Conservation (phyloP, 2,888 invertebrate genomes). For the Trachelus stipa region DNA sequence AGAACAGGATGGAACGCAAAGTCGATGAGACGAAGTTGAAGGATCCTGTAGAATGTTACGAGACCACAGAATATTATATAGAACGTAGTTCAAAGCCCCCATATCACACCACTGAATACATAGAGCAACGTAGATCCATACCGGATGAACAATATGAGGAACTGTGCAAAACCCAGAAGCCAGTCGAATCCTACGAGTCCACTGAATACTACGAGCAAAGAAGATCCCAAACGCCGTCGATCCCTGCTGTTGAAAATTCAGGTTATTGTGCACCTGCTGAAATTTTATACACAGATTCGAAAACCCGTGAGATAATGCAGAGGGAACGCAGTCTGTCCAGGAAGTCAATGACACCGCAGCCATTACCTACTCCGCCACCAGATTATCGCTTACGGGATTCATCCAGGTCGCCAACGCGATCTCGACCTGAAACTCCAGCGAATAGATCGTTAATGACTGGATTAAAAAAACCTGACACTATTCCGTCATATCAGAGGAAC, state of each 20-base stretch:
- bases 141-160: background rate
- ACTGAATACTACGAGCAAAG: background rate
- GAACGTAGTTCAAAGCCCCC: background rate
- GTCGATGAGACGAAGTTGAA: background rate
- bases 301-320: conserved; percentile 34
- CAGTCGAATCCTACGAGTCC: background rate
- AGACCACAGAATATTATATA: background rate
- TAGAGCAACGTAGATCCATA: background rate
- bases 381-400: conserved; percentile 58
- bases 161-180: background rate
- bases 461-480: conserved; percentile 78
- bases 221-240: conserved; percentile 52
- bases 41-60: background rate
- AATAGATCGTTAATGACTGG: conserved; percentile 49
- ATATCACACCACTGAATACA: background rate
- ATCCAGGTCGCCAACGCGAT: conserved; percentile 70
- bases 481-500: conserved; percentile 85
- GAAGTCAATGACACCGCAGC: conserved; percentile 45
- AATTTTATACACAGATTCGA: conserved; percentile 53
- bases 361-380: conserved; percentile 61
- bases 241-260: conserved; percentile 39
- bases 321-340: conserved; percentile 35
- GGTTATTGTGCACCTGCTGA: conserved; percentile 57
- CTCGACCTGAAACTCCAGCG: conserved; percentile 74
- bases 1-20: background rate